Evolutionary conservation across 2,113 vertebrate genomes (phyloP).

Genomic region (Oophaga pumilio): DNA sequence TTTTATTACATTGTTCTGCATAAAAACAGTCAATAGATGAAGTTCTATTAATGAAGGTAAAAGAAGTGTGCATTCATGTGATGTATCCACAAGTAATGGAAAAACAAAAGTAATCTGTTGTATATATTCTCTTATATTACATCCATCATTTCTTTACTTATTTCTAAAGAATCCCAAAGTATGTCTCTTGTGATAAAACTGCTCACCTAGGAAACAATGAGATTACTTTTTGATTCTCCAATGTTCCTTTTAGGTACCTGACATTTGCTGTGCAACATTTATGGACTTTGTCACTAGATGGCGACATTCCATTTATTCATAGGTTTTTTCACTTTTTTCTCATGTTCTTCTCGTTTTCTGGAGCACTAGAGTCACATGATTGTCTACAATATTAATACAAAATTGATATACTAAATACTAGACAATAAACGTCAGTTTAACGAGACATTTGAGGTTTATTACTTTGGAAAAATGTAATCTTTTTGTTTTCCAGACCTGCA

Average conservation of each 20-base stretch:
- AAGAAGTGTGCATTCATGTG: too few species aligned
- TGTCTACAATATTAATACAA: not conserved
- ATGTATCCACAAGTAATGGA: too few species aligned
- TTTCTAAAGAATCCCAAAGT: too few species aligned
- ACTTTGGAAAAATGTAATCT: too few species aligned
- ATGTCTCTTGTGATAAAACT: not conserved
- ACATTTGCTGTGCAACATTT: not conserved
- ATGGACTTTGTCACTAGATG: constrained; percentile 29
- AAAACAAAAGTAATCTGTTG: too few species aligned
- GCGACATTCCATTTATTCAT: constrained; percentile 17
- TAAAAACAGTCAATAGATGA: too few species aligned
- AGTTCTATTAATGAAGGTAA: too few species aligned
- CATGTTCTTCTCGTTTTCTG: not conserved
- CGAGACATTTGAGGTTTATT: not conserved
- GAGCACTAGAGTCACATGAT: not conserved
- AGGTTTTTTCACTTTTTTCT: not conserved
- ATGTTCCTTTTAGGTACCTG: not conserved
- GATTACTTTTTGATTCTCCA: too few species aligned
- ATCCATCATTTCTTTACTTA: too few species aligned
- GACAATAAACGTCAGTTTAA: not conserved
- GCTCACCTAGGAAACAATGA: not conserved
- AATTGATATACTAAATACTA: not conserved
- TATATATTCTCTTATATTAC: too few species aligned
- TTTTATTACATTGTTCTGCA: too few species aligned
- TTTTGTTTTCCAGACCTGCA: too few species aligned